Evolutionary conservation across 2,113 vertebrate genomes (phyloP).

Genomic region (Eurypyga helias): DNA sequence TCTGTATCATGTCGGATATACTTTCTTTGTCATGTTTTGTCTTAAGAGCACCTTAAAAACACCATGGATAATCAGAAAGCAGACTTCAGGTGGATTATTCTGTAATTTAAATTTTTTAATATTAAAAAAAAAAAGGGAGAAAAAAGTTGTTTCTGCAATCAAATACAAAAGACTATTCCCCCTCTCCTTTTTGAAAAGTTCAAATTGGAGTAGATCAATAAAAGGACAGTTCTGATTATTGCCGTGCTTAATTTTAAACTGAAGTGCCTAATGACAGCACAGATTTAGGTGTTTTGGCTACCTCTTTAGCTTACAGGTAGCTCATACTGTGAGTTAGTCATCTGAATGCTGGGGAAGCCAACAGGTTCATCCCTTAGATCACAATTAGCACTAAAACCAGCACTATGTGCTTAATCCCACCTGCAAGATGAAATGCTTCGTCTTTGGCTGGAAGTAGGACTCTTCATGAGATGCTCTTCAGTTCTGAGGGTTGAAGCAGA

Average conservation of each 20-base stretch:
- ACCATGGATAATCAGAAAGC: background rate
- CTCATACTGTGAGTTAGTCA: background rate
- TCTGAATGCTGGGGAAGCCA: background rate
- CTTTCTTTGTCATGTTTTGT: background rate
- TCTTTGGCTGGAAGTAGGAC: background rate
- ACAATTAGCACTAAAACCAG: background rate
- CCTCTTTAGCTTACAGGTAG: background rate
- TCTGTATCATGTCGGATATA: background rate
- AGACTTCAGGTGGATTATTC: background rate
- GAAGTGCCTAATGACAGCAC: background rate
- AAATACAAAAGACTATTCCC: background rate
- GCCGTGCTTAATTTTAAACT: background rate
- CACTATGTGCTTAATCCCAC: background rate
- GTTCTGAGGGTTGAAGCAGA: background rate
- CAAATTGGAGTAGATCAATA: background rate
- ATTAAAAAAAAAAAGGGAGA: fast-evolving
- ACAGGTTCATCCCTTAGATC: background rate
- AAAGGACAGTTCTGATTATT: background rate
- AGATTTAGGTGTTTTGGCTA: background rate
- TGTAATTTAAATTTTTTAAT: background rate
- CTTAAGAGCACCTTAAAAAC: background rate
- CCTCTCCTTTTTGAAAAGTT: background rate
- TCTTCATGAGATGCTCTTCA: fast-evolving
- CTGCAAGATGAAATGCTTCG: background rate
- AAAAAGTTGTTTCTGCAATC: background rate